phyloP scores from a whole-genome alignment of 2,888 invertebrate species.

The Drosophila algonquin region DNA sequence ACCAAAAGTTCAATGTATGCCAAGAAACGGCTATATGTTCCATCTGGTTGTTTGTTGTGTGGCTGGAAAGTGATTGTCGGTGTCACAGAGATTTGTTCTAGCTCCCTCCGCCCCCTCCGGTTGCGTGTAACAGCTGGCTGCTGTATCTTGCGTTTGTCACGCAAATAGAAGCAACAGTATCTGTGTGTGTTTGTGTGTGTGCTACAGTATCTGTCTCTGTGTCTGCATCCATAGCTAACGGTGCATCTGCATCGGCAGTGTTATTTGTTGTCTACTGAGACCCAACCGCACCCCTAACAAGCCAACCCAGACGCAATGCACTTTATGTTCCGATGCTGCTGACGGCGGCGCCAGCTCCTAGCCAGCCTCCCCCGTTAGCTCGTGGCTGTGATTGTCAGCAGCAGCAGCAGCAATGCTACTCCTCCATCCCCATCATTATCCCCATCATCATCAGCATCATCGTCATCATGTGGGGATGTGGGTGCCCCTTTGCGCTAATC shows the following conservation, averaged over 20 bases:
- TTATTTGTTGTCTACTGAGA: slow-evolving; percentile 57
- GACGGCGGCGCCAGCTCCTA: slow-evolving; percentile 60
- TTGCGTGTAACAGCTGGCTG: slow-evolving; percentile 25
- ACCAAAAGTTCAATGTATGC: slow-evolving; percentile 59
- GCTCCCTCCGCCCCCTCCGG: background rate
- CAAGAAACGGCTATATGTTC: slow-evolving; percentile 32
- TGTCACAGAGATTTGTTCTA: slow-evolving; percentile 54
- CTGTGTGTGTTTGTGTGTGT: slow-evolving; percentile 21
- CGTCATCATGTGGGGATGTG: slow-evolving; percentile 46
- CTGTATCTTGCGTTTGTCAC: slow-evolving; percentile 56
- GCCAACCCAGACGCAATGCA: slow-evolving; percentile 67
- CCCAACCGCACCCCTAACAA: slow-evolving; percentile 51
- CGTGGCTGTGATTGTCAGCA: slow-evolving; percentile 54
- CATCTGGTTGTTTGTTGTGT: slow-evolving; percentile 46
- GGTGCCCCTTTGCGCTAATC: slow-evolving; percentile 62
- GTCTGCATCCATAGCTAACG: slow-evolving; percentile 9
- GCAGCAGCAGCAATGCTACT: slow-evolving; percentile 23
- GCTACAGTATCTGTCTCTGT: slow-evolving; percentile 16
- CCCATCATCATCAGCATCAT: slow-evolving; percentile 39
- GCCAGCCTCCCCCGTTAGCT: slow-evolving; percentile 45
- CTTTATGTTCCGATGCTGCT: slow-evolving; percentile 67
- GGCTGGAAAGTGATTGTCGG: slow-evolving; percentile 63
- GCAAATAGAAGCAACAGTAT: slow-evolving; percentile 64
- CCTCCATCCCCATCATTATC: slow-evolving; percentile 13
- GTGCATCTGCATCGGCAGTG: slow-evolving; percentile 28